Evolutionary conservation across 2,113 vertebrate genomes (phyloP).

Genomic region (Callipepla squamata): DNA sequence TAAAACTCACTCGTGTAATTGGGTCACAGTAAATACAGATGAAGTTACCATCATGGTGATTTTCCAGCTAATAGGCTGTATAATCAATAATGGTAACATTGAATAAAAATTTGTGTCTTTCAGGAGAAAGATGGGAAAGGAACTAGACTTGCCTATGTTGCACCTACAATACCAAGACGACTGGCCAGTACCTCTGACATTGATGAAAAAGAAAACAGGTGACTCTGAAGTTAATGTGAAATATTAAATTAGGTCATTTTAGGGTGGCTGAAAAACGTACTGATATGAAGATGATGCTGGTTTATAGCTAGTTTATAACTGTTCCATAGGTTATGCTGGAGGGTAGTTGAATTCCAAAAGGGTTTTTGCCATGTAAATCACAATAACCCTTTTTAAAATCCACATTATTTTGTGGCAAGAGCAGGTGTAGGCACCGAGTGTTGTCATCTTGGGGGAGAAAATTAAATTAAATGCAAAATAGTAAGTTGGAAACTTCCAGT

Average conservation of each 20-base stretch:
- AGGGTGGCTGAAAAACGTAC: background rate
- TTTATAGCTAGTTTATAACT: background rate
- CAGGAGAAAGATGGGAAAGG: conserved; percentile 95
- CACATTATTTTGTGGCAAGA: background rate
- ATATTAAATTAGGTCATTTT: background rate
- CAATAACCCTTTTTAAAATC: background rate
- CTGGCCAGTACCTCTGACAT: conserved; percentile 95
- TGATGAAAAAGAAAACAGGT: conserved; percentile 99
- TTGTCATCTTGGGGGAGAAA: background rate
- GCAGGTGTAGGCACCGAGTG: background rate
- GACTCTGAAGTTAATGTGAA: background rate
- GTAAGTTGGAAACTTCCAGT: background rate
- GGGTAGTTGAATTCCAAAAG: background rate
- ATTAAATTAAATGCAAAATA: background rate
- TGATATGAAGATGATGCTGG: background rate
- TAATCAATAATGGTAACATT: background rate
- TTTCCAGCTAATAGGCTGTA: background rate
- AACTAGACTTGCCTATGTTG: conserved; percentile 91
- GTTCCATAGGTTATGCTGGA: background rate
- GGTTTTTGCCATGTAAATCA: background rate
- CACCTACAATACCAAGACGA: conserved; percentile 94
- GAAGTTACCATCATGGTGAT: background rate
- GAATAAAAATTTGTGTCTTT: background rate
- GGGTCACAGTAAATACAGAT: background rate
- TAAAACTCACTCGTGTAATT: background rate